Conservation (phyloP, 2,797 vertebrate species). For the Mormyrops boulengeri region DNA sequence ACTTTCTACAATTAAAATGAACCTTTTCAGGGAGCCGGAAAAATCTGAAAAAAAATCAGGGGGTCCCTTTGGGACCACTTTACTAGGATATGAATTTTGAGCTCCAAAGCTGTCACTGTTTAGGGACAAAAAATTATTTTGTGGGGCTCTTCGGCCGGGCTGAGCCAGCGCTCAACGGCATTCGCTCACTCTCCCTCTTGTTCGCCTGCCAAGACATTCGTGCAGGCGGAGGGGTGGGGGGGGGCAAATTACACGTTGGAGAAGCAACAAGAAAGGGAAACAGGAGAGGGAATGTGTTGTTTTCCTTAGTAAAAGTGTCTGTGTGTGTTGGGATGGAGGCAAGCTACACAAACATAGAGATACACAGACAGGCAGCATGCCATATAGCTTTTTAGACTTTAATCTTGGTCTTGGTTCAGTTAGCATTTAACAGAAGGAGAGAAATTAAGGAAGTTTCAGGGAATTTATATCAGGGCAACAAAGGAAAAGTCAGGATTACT, state of each 20-base stretch:
- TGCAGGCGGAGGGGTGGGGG: conserved; percentile 30
- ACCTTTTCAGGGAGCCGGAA: conserved; percentile 55
- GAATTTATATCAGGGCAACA: conserved; percentile 5
- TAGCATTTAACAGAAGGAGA: conserved; percentile 25
- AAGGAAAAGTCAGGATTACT: not conserved
- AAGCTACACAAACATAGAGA: not conserved
- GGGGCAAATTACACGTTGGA: conserved; percentile 15
- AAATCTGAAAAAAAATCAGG: conserved; percentile 67
- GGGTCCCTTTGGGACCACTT: conserved; percentile 22
- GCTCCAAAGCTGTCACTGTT: conserved; percentile 32
- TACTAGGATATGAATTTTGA: conserved; percentile 49
- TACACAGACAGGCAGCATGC: conserved; percentile 1
- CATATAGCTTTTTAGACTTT: conserved; percentile 3
- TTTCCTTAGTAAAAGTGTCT: conserved; percentile 8
- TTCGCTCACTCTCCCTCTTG: conserved; percentile 50
- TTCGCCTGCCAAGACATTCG: conserved; percentile 55
- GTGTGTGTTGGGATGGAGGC: not conserved
- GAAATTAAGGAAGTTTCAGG: conserved; percentile 38
- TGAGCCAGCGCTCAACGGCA: conserved; percentile 48
- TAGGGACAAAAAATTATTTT: conserved; percentile 59
- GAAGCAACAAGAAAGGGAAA: conserved; percentile 19
- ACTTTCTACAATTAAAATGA: conserved; percentile 73
- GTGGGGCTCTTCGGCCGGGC: conserved; percentile 42
- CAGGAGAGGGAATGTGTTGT: conserved; percentile 10
- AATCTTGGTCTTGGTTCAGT: conserved; percentile 11